phyloP scores from a whole-genome alignment of 2,888 invertebrate species.

The Phalera bucephala region DNA sequence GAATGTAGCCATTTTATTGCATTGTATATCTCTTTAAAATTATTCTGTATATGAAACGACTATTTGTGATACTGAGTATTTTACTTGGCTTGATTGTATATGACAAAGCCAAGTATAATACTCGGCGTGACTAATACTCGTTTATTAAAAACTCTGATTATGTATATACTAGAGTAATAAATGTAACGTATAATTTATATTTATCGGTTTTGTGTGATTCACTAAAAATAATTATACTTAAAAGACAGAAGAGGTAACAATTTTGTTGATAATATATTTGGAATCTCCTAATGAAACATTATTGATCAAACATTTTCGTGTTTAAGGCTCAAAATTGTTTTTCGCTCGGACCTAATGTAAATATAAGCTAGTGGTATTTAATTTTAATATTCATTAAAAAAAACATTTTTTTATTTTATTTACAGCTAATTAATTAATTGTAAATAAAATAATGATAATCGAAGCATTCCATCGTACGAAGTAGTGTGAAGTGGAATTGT shows the following conservation, averaged over 20 bases:
- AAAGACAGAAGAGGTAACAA: background rate
- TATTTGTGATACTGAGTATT: no score
- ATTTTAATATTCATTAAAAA: slow-evolving; percentile 24
- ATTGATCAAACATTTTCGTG: slow-evolving; percentile 1
- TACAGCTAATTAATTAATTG: slow-evolving; percentile 38
- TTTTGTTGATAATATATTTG: slow-evolving; percentile 13
- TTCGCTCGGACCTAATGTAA: slow-evolving; percentile 35
- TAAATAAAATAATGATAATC: slow-evolving; percentile 46
- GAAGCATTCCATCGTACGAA: slow-evolving; percentile 68
- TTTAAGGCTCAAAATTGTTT: slow-evolving; percentile 33
- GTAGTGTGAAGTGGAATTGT: slow-evolving; percentile 52
- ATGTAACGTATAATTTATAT: slow-evolving; percentile 14
- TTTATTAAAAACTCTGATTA: no score
- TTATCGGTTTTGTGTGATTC: slow-evolving; percentile 22
- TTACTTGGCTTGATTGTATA: no score
- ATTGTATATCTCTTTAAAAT: slow-evolving; percentile 34
- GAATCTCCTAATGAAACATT: slow-evolving; percentile 33
- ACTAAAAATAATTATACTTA: slow-evolving; percentile 1
- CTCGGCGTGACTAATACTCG: no score
- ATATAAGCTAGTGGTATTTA: slow-evolving; percentile 34
- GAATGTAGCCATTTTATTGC: slow-evolving; percentile 36
- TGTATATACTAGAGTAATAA: slow-evolving; percentile 26
- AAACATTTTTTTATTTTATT: slow-evolving; percentile 24
- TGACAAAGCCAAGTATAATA: no score
- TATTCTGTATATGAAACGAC: no score